Conservation (phyloP, 2,888 invertebrate genomes). For the Punctoribates punctum region DNA sequence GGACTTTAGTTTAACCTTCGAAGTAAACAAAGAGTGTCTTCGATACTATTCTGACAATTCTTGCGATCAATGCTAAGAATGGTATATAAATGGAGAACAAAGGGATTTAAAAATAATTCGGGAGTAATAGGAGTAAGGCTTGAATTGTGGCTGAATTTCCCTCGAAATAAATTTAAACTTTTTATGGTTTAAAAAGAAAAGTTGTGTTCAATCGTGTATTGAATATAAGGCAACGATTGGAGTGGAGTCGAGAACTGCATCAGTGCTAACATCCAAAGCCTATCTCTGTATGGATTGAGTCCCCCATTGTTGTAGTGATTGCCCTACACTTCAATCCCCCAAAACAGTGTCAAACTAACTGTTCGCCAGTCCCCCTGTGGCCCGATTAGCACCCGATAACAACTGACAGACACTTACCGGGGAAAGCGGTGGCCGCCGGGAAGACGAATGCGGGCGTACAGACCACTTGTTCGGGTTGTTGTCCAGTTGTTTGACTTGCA, state of each 20-base stretch:
- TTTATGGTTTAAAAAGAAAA: too few species aligned
- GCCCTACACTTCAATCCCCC: conserved; percentile 34
- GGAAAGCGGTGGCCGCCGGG: conserved; percentile 46
- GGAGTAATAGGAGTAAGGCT: too few species aligned
- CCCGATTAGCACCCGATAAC: not conserved
- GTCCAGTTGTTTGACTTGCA: conserved; percentile 36
- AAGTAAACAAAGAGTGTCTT: too few species aligned
- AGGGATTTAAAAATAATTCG: too few species aligned
- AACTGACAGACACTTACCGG: conserved; percentile 43
- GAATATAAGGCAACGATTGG: not conserved
- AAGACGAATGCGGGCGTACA: conserved; percentile 49
- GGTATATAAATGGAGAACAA: too few species aligned
- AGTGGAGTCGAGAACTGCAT: not conserved
- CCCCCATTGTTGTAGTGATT: conserved; percentile 36
- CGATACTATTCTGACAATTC: too few species aligned
- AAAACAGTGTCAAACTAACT: not conserved
- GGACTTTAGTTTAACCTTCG: too few species aligned
- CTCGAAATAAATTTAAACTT: too few species aligned
- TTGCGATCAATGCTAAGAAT: too few species aligned
- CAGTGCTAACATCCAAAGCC: not conserved
- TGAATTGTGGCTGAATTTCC: too few species aligned
- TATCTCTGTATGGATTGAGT: not conserved
- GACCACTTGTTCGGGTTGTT: conserved; percentile 47
- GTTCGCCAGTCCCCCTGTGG: not conserved
- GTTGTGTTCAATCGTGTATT: not conserved